Conservation (phyloP, 1,140 invertebrate species). For the Drosophila azteca region DNA sequence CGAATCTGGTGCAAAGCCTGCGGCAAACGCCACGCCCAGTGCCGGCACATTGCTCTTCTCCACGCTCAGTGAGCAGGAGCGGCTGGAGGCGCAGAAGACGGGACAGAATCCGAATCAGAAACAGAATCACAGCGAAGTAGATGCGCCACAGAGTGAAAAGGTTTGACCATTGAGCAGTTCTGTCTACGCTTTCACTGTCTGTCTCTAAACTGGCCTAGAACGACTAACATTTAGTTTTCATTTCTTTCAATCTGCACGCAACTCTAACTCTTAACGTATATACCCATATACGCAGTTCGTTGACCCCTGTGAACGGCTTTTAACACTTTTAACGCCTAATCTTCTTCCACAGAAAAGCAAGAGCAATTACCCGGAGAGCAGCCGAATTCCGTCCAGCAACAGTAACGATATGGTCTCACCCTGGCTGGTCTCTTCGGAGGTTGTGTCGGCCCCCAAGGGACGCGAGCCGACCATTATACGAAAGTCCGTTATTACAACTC, state of each 20-base stretch:
- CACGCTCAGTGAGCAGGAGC: conserved; percentile 86
- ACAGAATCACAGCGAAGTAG: conserved; percentile 58
- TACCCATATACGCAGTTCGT: neutral
- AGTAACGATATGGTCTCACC: conserved; percentile 86
- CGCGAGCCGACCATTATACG: conserved; percentile 89
- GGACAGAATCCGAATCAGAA: conserved; percentile 47
- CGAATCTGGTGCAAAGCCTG: conserved; percentile 57
- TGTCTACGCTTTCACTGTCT: conserved; percentile 54
- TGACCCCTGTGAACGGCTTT: conserved; percentile 9
- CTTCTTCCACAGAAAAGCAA: conserved; percentile 84
- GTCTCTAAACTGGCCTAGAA: conserved; percentile 48
- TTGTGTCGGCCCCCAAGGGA: conserved; percentile 87
- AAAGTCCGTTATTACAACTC: conserved; percentile 93
- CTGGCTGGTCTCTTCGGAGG: conserved; percentile 91
- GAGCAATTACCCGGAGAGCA: conserved; percentile 82
- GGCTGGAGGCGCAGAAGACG: conserved; percentile 83
- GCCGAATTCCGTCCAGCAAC: conserved; percentile 76
- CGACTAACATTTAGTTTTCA: conserved; percentile 62
- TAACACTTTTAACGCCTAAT: conserved; percentile 25
- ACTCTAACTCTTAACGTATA: conserved; percentile 28
- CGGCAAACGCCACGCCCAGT: conserved; percentile 77
- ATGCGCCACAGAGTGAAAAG: conserved; percentile 70
- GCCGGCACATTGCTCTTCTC: conserved; percentile 85
- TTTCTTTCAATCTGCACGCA: conserved; percentile 42
- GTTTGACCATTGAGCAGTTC: conserved; percentile 53